Evolutionary conservation across 2,797 vertebrate species (phyloP).

Genomic region (Phoeniculus purpureus): DNA sequence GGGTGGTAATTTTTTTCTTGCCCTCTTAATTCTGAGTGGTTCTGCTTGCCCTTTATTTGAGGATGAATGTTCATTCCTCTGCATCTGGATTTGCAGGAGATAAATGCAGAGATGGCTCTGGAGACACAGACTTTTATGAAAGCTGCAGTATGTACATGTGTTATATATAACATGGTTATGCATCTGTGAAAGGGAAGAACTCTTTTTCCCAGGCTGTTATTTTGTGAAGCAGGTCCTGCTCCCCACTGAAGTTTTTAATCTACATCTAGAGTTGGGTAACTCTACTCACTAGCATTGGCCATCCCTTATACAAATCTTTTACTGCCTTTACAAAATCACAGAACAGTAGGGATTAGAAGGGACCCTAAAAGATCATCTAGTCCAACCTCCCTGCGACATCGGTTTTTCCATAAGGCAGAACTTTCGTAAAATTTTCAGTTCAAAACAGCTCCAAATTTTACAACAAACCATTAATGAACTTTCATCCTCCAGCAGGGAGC

Average conservation of each 20-base stretch:
- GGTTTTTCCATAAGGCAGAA: background rate
- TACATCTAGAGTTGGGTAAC: background rate
- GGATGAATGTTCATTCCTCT: background rate
- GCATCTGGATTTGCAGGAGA: background rate
- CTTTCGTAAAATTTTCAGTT: background rate
- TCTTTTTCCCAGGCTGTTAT: background rate
- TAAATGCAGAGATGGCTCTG: background rate
- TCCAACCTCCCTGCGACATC: too few relatives aligned
- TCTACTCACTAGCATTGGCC: background rate
- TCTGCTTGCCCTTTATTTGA: background rate
- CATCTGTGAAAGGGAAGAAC: background rate
- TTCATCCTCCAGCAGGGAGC: background rate
- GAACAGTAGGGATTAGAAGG: too few relatives aligned
- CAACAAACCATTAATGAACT: background rate
- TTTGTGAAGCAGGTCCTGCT: background rate
- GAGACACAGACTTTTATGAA: background rate
- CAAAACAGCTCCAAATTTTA: background rate
- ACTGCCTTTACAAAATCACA: background rate
- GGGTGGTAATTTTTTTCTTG: background rate
- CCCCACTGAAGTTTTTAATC: background rate
- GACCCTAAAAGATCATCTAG: too few relatives aligned
- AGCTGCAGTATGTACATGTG: background rate
- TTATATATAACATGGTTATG: background rate
- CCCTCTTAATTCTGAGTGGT: background rate
- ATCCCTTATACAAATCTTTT: background rate